phyloP scores from a whole-genome alignment of 2,888 invertebrate species.

The Scaeva pyrastri region DNA sequence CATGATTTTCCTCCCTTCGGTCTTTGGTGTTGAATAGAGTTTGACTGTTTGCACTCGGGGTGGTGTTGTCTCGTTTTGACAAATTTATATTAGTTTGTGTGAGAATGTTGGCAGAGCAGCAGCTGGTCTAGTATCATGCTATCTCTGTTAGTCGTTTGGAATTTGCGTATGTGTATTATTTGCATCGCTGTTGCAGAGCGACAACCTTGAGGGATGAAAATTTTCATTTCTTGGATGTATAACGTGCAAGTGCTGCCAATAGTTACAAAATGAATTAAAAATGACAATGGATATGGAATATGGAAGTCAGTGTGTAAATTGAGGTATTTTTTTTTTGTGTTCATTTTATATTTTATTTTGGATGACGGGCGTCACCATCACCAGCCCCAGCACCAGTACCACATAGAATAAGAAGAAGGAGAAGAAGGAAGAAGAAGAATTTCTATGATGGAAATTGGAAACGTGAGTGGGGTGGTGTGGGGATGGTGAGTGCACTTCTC shows the following conservation, averaged over 20 bases:
- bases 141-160: slow-evolving; percentile 44
- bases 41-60: neutral
- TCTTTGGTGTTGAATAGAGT: neutral
- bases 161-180: neutral
- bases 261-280: slow-evolving; percentile 24
- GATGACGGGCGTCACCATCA: slow-evolving; percentile 75
- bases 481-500: slow-evolving; percentile 55
- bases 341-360: slow-evolving; percentile 22
- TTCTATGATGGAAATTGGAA: slow-evolving; percentile 13
- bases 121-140: slow-evolving; percentile 47
- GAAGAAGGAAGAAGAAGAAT: slow-evolving; percentile 24
- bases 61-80: neutral
- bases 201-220: slow-evolving; percentile 67
- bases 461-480: slow-evolving; percentile 28
- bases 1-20: slow-evolving; percentile 35
- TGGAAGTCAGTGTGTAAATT: slow-evolving; percentile 72
- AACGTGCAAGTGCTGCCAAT: slow-evolving; percentile 54
- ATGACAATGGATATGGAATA: slow-evolving; percentile 57
- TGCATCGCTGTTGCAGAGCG: slow-evolving; percentile 58
- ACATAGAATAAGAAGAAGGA: slow-evolving; percentile 41
- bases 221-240: slow-evolving; percentile 21
- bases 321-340: slow-evolving; percentile 28
- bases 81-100: slow-evolving; percentile 32
- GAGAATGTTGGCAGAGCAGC: slow-evolving; percentile 60
- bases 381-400: slow-evolving; percentile 74